Conservation (phyloP, 2,113 vertebrate species). For the Ciconia stormi region DNA sequence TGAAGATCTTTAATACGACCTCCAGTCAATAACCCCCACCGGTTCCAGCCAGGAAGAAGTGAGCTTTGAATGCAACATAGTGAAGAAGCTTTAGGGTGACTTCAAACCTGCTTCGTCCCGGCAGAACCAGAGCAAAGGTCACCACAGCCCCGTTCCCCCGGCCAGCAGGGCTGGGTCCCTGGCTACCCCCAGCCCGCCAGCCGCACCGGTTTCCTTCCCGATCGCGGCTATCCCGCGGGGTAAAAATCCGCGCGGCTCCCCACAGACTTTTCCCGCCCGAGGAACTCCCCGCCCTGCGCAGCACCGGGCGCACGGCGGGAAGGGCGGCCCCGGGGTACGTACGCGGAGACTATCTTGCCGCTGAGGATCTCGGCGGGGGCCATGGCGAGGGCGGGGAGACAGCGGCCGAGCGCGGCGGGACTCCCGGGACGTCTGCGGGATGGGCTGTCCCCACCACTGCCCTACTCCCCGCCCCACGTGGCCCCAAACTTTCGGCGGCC, state of each 20-base stretch:
- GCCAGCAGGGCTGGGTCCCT: not conserved
- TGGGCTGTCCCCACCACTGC: accelerated
- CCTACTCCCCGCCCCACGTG: not conserved
- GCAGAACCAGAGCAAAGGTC: not conserved
- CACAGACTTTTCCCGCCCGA: not conserved
- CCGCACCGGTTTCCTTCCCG: not conserved
- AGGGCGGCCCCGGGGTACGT: constrained; percentile 6
- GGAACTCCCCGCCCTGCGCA: not conserved
- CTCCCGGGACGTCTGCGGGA: accelerated
- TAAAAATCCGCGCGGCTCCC: not conserved
- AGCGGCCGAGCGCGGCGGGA: accelerated
- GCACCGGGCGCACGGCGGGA: not conserved
- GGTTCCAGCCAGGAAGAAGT: not conserved
- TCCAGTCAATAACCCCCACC: not conserved
- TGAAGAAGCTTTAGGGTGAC: not conserved
- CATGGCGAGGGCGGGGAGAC: not conserved
- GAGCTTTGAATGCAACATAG: accelerated
- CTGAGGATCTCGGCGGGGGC: constrained; percentile 75
- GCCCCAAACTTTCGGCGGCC: not conserved
- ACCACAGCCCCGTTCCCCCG: not conserved
- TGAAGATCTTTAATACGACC: not conserved
- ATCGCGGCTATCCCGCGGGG: too few species aligned
- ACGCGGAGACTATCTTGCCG: constrained; percentile 78
- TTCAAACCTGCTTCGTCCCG: not conserved
- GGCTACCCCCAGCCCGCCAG: not conserved